Conservation (phyloP, 2,888 invertebrate genomes). For the Acanthosepion pharaonis region DNA sequence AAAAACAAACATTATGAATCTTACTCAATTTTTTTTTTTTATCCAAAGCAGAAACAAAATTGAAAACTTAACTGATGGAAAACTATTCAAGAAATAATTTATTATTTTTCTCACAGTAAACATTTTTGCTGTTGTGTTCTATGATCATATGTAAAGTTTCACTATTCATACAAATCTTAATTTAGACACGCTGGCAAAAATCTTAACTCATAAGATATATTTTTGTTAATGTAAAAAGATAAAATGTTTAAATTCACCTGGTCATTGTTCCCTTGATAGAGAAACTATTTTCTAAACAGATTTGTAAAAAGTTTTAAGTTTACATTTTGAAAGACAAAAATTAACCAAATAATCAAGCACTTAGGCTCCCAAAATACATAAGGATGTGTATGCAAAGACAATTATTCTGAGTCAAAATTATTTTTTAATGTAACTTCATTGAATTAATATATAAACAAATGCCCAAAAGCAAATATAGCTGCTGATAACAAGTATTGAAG, state of each 20-base stretch:
- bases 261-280: background rate
- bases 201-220: background rate
- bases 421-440: background rate
- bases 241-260: background rate
- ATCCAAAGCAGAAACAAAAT: too few species aligned
- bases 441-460: background rate
- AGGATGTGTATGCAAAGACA: constrained; percentile 11
- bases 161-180: background rate
- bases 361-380: background rate
- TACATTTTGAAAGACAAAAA: constrained; percentile 33
- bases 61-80: background rate
- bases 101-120: background rate
- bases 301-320: background rate
- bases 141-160: background rate
- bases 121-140: background rate
- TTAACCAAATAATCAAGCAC: background rate
- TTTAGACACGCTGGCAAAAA: background rate
- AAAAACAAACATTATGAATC: background rate
- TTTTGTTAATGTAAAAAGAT: background rate
- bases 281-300: background rate
- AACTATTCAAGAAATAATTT: background rate
- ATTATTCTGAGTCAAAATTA: background rate
- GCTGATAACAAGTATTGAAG: background rate
- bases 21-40: background rate
- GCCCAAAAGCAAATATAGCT: background rate